phyloP scores from a whole-genome alignment of 2,113 vertebrate genomes.

The Corynorhinus townsendii region DNA sequence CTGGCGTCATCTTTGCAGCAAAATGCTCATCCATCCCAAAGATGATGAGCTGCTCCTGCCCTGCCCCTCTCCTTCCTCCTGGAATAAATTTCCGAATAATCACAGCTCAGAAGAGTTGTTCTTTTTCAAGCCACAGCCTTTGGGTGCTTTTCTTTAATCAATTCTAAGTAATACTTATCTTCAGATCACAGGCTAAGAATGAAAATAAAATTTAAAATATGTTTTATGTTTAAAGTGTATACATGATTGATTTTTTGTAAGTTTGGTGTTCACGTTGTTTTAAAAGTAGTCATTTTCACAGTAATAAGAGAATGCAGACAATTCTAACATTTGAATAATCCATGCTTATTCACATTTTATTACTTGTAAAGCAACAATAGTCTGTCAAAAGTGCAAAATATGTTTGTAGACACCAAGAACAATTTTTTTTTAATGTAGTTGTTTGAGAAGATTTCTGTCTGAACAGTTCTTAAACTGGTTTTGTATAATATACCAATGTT shows the following conservation, averaged over 20 bases:
- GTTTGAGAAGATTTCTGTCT: neutral
- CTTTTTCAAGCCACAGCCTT: neutral
- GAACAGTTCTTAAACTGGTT: neutral
- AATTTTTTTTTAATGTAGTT: neutral
- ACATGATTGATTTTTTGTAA: neutral
- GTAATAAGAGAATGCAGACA: neutral
- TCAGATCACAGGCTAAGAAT: neutral
- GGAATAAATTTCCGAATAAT: neutral
- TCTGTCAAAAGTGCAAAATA: neutral
- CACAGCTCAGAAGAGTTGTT: neutral
- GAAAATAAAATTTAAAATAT: constrained; percentile 16
- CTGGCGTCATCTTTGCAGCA: neutral
- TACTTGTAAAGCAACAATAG: neutral
- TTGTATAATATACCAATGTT: neutral
- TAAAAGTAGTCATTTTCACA: neutral
- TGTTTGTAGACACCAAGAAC: neutral
- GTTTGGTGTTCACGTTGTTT: neutral
- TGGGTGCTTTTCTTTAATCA: neutral
- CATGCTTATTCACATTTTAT: neutral
- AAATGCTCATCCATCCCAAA: neutral
- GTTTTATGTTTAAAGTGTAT: neutral
- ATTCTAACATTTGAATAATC: neutral
- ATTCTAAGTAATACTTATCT: neutral
- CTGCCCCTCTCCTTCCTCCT: neutral
- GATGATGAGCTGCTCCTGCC: neutral